Conservation (phyloP, 2,888 invertebrate species). For the Drosophila falleni region DNA sequence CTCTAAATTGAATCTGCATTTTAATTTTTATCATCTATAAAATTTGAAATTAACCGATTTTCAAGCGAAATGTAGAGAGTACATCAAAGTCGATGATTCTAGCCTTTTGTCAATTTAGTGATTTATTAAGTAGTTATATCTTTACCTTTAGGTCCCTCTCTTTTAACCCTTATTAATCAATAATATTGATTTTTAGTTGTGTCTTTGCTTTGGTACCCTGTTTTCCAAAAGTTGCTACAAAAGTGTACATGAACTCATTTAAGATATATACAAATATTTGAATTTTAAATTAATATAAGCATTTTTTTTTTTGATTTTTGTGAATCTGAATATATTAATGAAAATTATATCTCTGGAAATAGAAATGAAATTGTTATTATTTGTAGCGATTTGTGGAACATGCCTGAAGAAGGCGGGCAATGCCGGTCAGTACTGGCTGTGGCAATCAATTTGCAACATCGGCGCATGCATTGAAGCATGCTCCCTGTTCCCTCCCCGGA, state of each 20-base stretch:
- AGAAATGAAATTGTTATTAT: too few relatives aligned
- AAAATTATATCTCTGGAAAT: too few relatives aligned
- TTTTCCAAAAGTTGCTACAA: not conserved
- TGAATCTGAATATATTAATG: too few relatives aligned
- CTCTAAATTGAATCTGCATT: too few relatives aligned
- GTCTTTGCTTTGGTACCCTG: not conserved
- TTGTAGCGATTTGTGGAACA: too few relatives aligned
- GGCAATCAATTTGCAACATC: slow-evolving; percentile 1
- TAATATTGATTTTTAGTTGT: slow-evolving; percentile 1
- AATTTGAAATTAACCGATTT: too few relatives aligned
- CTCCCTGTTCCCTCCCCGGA: not conserved
- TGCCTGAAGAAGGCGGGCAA: not conserved
- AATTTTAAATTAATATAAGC: too few relatives aligned
- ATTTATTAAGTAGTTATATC: not conserved
- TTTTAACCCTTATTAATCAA: not conserved
- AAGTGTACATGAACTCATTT: not conserved
- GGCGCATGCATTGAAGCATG: not conserved
- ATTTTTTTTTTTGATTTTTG: too few relatives aligned
- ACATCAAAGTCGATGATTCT: not conserved
- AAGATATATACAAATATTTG: too few relatives aligned
- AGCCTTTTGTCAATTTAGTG: too few relatives aligned
- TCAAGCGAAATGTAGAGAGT: too few relatives aligned
- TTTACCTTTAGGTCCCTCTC: not conserved
- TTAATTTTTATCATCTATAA: too few relatives aligned
- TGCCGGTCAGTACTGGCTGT: not conserved